Base-by-base conservation (phyloP, 2,797 vertebrate species). In the Petrocephalus sullivani region DNA sequence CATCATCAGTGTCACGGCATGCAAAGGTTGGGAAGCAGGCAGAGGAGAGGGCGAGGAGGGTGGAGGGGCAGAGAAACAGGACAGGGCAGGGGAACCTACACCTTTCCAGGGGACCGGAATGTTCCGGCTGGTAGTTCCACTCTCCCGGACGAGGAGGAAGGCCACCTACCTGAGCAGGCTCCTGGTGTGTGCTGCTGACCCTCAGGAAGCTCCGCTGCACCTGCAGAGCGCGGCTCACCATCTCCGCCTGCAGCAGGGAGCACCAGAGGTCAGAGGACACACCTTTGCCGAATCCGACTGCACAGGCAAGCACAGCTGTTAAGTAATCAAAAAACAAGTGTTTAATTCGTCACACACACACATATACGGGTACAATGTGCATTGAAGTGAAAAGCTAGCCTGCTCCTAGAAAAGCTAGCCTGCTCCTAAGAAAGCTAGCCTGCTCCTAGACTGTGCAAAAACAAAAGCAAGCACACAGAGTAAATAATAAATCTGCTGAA, bases 211-310 rank as follows among this genome's bases (percentile, higher is more conserved):
- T 90, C 91, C 96, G 96, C 93, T 97, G 96, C 0, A 96, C 96
- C 92, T 97, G 97, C 93, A 99, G 97, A 87, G 97, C 97, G 0
- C 92, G 92, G 86, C 95, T 95, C 82, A 99, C 97, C 97, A 99
- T 97, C 93, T 97, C 96, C 28, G 98, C 98, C 98, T 99, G 94
- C 90, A 81, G 92, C 91, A 90, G 90, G n/a, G 53, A 90, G 91
- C 2, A 51, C 87, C 49, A 87, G 89, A 86, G 85, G 54, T 84
- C 61, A 90, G 28, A 82, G 23, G 28, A 56, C 49, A 85, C 12
- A 10, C 82, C 10, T 58, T 33, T 5, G 28, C 83, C 33, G 3
- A 37, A 57, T 56, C 16, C 23, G 14, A 85, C 21, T 58, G 23
- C 12, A 19, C 4, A 37, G 33, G 28, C 14, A 57, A n/a, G 58